These are phyloP conservation scores for Circaetus gallicus DNA, from an alignment of 2,113 vertebrate genomes.

Conservation along the genomic window DNA sequence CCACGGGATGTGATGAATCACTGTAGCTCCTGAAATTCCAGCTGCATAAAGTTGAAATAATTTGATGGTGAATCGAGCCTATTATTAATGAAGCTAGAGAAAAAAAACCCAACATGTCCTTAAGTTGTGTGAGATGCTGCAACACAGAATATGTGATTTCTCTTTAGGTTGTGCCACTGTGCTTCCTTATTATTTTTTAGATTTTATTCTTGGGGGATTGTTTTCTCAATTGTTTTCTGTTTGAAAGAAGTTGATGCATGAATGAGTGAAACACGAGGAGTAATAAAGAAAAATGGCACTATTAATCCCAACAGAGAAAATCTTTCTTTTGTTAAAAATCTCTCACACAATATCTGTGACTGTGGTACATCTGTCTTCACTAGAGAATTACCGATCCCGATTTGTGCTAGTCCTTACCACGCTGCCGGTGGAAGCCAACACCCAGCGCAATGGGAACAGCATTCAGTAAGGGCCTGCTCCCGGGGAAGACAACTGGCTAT, in stretches of 20 bases:
- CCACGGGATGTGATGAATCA: neutral
- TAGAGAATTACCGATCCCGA: neutral
- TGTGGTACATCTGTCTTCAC: neutral
- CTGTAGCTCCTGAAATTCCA: neutral
- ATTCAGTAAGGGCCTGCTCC: neutral
- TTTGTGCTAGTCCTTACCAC: neutral
- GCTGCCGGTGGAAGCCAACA: neutral
- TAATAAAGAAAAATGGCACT: conserved; percentile 50
- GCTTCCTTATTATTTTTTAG: neutral
- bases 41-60: neutral
- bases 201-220: neutral
- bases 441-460: neutral
- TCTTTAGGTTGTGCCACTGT: neutral
- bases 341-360: neutral
- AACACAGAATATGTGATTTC: neutral
- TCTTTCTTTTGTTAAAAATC: conserved; percentile 11
- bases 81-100: neutral
- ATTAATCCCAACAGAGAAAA: conserved; percentile 41
- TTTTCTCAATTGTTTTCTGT: conserved; percentile 22
- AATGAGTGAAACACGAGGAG: conserved; percentile 14
- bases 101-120: neutral
- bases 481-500: neutral
- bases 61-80: neutral
- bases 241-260: conserved; percentile 19
- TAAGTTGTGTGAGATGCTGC: neutral